Evolutionary conservation across 2,888 invertebrate genomes (phyloP).

Genomic region (Eulithis testata): DNA sequence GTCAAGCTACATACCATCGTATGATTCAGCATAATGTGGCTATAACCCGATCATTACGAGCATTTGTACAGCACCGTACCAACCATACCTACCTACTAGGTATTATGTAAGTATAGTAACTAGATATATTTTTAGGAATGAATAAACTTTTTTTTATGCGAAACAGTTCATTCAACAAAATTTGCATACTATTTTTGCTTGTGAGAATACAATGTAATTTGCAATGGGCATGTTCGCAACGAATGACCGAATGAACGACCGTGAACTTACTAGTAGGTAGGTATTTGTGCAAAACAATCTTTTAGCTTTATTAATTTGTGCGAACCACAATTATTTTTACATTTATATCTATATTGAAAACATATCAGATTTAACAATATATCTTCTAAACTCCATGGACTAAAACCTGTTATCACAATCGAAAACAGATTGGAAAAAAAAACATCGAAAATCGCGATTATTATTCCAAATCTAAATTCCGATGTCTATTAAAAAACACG

Average conservation of each 20-base stretch:
- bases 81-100: too few species aligned
- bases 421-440: slow-evolving; percentile 18
- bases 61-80: too few species aligned
- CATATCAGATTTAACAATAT: slow-evolving; percentile 5
- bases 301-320: too few species aligned
- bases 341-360: slow-evolving; percentile 2
- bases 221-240: slow-evolving; percentile 48
- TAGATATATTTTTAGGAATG: too few species aligned
- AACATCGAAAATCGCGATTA: slow-evolving; percentile 26
- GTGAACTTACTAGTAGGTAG: slow-evolving; percentile 23
- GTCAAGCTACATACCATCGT: too few species aligned
- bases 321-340: slow-evolving; percentile 17
- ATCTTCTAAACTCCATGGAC: slow-evolving; percentile 22
- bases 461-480: slow-evolving; percentile 14
- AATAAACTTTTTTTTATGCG: too few species aligned
- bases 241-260: slow-evolving; percentile 46
- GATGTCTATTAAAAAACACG: slow-evolving; percentile 34
- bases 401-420: slow-evolving; percentile 24
- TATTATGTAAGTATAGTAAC: too few species aligned
- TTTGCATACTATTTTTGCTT: too few species aligned
- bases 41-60: too few species aligned
- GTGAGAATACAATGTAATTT: slow-evolving; percentile 28
- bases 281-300: slow-evolving; percentile 32
- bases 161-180: too few species aligned
- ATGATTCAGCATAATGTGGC: too few species aligned